phyloP scores from a whole-genome alignment of 2,113 vertebrate species.

The Arvicanthis niloticus region DNA sequence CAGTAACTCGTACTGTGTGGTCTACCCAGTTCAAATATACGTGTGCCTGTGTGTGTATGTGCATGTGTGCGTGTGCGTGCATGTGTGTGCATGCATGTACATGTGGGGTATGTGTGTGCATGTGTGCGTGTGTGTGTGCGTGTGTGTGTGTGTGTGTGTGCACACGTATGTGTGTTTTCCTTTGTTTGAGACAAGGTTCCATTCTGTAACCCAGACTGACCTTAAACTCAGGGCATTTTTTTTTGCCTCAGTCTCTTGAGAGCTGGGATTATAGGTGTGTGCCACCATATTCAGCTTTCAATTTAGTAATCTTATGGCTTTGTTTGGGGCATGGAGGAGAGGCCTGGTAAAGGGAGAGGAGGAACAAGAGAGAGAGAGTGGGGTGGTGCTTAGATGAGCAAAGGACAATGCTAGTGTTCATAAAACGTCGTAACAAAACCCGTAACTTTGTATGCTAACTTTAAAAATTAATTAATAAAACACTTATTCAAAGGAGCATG shows the following conservation, averaged over 20 bases:
- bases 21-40: background rate
- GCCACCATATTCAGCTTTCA: background rate
- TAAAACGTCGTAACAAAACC: background rate
- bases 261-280: too few species aligned
- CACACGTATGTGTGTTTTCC: background rate
- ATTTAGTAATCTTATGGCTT: conserved; percentile 28
- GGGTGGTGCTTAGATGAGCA: background rate
- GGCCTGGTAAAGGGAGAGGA: too few species aligned
- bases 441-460: background rate
- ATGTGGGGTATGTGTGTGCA: too few species aligned
- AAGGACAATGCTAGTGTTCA: background rate
- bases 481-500: conserved; percentile 11
- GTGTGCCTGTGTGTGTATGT: too few species aligned
- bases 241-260: background rate
- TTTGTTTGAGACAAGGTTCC: background rate
- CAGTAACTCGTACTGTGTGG: background rate
- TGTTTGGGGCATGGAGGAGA: background rate
- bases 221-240: background rate
- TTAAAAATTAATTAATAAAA: background rate
- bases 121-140: too few species aligned
- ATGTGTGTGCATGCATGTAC: background rate
- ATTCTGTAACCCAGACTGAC: background rate
- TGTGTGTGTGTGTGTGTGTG: background rate
- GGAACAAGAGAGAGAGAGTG: too few species aligned
- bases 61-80: fast-evolving